Conservation (phyloP, 2,888 invertebrate genomes). For the Oegoconia quadripuncta region DNA sequence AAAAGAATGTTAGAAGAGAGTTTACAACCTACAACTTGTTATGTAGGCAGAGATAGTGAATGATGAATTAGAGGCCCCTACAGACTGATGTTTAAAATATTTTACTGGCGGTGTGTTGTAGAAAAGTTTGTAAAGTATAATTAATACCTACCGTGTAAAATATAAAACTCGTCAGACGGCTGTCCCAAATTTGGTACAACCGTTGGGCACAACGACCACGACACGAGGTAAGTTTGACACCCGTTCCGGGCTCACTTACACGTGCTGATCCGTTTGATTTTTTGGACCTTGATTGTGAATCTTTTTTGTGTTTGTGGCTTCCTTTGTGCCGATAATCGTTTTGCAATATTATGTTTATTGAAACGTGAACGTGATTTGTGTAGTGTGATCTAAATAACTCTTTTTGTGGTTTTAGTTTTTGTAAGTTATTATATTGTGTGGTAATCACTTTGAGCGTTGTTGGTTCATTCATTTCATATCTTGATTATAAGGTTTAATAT, state of each 20-base stretch:
- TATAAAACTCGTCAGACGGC: constrained; percentile 17
- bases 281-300: constrained; percentile 33
- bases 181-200: constrained; percentile 48
- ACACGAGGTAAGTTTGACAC: constrained; percentile 22
- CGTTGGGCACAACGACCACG: constrained; percentile 32
- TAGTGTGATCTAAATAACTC: constrained; percentile 3
- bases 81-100: background rate
- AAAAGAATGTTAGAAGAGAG: background rate
- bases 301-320: constrained; percentile 16
- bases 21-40: background rate
- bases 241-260: constrained; percentile 37
- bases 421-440: constrained; percentile 1
- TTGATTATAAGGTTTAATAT: background rate
- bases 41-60: background rate
- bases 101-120: background rate
- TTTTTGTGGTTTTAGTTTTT: background rate
- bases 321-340: constrained; percentile 3
- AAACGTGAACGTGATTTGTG: constrained; percentile 2
- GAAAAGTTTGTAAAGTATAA: constrained; percentile 12
- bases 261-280: constrained; percentile 35
- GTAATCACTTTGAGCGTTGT: background rate
- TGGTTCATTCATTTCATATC: background rate
- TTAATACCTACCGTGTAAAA: constrained; percentile 17
- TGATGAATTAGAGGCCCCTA: background rate
- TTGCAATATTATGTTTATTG: constrained; percentile 4